Conservation (phyloP, 2,888 invertebrate genomes). For the Tricholauxania praeusta region DNA sequence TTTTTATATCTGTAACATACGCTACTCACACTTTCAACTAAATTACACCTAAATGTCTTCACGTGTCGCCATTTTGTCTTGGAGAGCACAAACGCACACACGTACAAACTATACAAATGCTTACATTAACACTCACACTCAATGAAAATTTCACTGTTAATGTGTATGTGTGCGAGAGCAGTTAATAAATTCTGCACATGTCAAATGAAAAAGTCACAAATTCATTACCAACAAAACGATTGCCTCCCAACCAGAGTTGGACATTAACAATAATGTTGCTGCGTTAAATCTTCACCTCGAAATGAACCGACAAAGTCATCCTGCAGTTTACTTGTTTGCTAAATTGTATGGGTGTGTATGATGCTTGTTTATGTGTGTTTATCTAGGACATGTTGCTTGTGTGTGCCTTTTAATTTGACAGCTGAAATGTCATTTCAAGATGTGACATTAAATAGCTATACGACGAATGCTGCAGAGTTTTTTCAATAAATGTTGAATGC, state of each 20-base stretch:
- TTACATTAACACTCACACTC: not conserved
- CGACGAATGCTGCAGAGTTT: no score
- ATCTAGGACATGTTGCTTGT: no score
- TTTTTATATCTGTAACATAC: no score
- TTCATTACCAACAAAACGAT: conserved; percentile 8
- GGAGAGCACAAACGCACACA: not conserved
- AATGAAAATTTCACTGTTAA: not conserved
- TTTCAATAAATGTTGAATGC: no score
- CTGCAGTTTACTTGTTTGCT: not conserved
- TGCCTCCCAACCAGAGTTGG: not conserved
- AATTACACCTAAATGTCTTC: conserved; percentile 1
- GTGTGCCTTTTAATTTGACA: no score
- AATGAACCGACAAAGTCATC: not conserved
- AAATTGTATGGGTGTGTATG: not conserved
- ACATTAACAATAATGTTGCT: not conserved
- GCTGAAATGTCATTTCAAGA: no score
- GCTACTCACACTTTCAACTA: not conserved
- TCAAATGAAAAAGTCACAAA: conserved; percentile 16
- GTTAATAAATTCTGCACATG: conserved; percentile 23
- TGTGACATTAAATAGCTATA: no score
- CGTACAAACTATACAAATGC: not conserved
- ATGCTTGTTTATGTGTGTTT: not conserved
- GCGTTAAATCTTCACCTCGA: not conserved
- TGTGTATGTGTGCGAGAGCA: not conserved
- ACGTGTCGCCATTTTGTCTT: conserved; percentile 6